Evolutionary conservation across 2,797 vertebrate genomes (phyloP), one percentile per base, ranked within the genome.

Genomic region (Carapus acus): DNA sequence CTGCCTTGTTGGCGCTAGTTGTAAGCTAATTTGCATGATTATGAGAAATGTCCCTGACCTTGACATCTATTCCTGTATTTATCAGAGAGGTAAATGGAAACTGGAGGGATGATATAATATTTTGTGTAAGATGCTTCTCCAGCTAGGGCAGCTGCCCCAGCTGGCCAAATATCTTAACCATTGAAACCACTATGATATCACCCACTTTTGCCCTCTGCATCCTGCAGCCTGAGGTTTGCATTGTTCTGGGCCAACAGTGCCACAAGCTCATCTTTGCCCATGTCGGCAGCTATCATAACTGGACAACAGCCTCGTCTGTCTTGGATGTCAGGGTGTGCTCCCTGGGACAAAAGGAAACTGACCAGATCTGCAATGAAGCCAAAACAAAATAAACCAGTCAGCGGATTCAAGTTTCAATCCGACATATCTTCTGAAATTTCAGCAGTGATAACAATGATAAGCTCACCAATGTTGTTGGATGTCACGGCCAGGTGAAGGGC

Each of bases 171-270:
- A 27, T 27, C 24, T 9, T 5, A 4, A 27, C 24, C 24, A 27
- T 27, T 5, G 5, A 27, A 5, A 27, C 24, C 24, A 27, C 8
- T 16, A 13, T 44, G 15, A 3, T 14, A 4, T 18, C 38, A 33
- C 84, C 81, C 71, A 96, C 95, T 91, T 91, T 89, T 93, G 45
- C 94, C 91, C 67, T 93, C 88, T 2, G 78, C 54, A 65, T 97
- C 93, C 54, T 88, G 79, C 45, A 88, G 74, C 2, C 64, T 88
- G 87, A 97, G 84, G 56, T 94, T 68, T 12, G 93, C 89, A 0
- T 86, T 62, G 2, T 82, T 88, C 65, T 90, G 80, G 24, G 70
- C 86, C 73, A 98, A 45, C 44, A 91, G 73, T 27, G 86, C 71
- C 60, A 96, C 48, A 1, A 91, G 74, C n/a, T 65, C 3, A 7